These are phyloP conservation scores for Denticeps clupeoides DNA, from an alignment of 2,797 vertebrate species.

Conservation along the genomic window DNA sequence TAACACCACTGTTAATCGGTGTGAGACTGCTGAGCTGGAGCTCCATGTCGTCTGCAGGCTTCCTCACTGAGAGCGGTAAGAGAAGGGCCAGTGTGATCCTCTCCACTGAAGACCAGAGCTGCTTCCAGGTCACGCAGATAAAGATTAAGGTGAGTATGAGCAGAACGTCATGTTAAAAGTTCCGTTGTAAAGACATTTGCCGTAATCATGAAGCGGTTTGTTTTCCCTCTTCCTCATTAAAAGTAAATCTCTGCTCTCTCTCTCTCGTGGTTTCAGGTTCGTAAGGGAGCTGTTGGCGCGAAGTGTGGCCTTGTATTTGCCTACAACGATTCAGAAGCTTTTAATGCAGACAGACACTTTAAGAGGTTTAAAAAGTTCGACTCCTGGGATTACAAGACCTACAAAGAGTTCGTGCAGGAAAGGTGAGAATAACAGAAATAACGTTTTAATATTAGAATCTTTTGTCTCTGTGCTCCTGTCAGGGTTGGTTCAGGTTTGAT, in stretches of 20 bases:
- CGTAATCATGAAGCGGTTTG: too few species aligned
- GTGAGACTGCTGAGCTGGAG: background rate
- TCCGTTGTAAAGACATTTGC: too few species aligned
- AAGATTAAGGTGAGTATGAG: constrained; percentile 75
- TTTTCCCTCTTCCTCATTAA: background rate
- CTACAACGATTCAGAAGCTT: constrained; percentile 70
- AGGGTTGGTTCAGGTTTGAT: background rate
- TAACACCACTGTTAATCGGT: too few species aligned
- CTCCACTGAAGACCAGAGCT: constrained; percentile 79
- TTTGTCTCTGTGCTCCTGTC: background rate
- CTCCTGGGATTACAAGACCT: constrained; percentile 76
- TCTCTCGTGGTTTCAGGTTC: constrained; percentile 58
- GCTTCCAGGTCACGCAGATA: constrained; percentile 92
- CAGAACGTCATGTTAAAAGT: background rate
- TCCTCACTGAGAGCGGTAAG: constrained; percentile 87
- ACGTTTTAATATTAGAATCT: background rate
- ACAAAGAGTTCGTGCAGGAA: constrained; percentile 78
- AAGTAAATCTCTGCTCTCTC: constrained; percentile 5
- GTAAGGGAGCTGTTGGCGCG: constrained; percentile 86
- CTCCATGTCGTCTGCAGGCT: constrained; percentile 56
- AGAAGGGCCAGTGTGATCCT: constrained; percentile 86
- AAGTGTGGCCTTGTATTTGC: constrained; percentile 90
- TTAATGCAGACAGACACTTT: constrained; percentile 89
- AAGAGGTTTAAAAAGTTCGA: constrained; percentile 81
- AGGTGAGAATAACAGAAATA: constrained; percentile 54